phyloP scores from a whole-genome alignment of 2,113 vertebrate species.

The Elaphurus davidianus region DNA sequence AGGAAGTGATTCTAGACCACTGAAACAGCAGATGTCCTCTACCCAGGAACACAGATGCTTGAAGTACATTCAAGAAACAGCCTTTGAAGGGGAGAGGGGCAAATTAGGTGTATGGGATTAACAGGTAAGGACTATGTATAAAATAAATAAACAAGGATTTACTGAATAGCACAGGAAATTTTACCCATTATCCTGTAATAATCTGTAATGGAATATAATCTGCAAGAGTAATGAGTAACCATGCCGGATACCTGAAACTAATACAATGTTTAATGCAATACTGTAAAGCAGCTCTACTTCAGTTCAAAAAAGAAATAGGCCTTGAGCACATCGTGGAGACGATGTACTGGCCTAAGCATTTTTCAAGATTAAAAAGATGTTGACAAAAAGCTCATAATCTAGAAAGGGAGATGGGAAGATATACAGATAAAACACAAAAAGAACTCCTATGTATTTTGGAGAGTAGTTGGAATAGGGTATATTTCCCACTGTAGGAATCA shows the following conservation, averaged over 20 bases:
- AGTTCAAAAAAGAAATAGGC: background rate
- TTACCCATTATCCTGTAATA: background rate
- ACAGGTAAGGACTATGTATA: background rate
- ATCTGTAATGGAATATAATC: background rate
- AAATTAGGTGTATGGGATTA: background rate
- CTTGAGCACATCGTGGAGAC: background rate
- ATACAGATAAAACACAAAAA: background rate
- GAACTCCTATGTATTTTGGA: background rate
- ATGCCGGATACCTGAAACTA: background rate
- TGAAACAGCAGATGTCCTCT: background rate
- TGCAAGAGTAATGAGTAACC: background rate
- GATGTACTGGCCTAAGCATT: background rate
- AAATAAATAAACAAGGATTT: background rate
- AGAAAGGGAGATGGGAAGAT: background rate
- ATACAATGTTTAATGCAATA: background rate
- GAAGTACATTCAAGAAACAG: background rate
- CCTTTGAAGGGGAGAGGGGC: background rate
- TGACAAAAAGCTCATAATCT: background rate
- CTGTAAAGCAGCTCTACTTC: background rate
- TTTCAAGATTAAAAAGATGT: background rate
- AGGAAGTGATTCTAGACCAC: background rate
- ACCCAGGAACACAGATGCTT: background rate
- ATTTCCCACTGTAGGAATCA: background rate
- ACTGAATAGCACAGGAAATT: background rate
- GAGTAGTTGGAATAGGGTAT: background rate